Conservation (phyloP, 2,888 invertebrate species). For the Hirtodrosophila duncani region DNA sequence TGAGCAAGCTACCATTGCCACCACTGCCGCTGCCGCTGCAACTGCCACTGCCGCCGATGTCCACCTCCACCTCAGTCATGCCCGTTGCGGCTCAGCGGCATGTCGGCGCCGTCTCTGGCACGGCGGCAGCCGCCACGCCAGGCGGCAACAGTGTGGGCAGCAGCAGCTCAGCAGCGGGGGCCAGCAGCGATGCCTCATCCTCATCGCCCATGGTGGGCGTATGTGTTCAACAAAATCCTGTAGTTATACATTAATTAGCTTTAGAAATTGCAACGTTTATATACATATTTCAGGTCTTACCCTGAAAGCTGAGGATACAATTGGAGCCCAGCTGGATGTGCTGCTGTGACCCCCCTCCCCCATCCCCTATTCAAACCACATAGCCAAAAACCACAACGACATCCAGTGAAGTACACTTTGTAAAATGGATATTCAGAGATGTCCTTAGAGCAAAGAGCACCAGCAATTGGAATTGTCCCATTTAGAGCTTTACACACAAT, state of each 20-base stretch:
- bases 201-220: conserved; percentile 92
- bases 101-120: conserved; percentile 3
- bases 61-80: conserved; percentile 3
- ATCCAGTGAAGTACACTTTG: too few species aligned
- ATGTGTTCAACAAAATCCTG: conserved; percentile 94
- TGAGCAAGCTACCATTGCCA: conserved; percentile 43
- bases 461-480: too few species aligned
- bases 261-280: too few species aligned
- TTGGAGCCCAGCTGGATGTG: too few species aligned
- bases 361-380: too few species aligned
- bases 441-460: too few species aligned
- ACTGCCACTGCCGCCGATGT: conserved; percentile 31
- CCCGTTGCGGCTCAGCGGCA: conserved; percentile 11
- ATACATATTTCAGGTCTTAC: too few species aligned
- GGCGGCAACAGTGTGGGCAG: conserved; percentile 21
- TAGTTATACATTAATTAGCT: conserved; percentile 91
- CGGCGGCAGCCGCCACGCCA: conserved; percentile 5
- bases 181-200: conserved; percentile 78
- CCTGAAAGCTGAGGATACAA: too few species aligned
- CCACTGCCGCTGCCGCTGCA: conserved; percentile 47
- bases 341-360: too few species aligned
- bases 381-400: too few species aligned
- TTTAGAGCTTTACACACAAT: too few species aligned
- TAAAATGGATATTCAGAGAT: too few species aligned
- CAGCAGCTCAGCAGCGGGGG: conserved; percentile 50